Evolutionary conservation across 2,797 vertebrate species (phyloP), one percentile per base, ranked within the genome.

Genomic region (Poecile montanus): DNA sequence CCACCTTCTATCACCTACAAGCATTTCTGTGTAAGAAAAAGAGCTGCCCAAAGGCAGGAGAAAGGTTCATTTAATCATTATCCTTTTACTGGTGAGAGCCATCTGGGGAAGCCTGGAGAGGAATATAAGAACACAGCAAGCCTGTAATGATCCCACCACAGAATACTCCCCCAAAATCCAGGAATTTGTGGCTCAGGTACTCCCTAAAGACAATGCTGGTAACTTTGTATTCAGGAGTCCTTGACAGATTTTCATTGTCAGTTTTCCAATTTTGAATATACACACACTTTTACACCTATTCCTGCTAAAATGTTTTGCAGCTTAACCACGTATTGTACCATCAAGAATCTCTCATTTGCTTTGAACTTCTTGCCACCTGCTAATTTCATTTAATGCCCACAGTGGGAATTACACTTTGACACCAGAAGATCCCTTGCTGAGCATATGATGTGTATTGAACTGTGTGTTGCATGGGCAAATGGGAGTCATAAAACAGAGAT

Each of bases 371-470:
- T 70, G 27, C 73, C 66, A 78, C 85, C 66, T 81, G 51, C 62
- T 88, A 78, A 95, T 91, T 93, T 84, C n/a, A 30, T 86, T 74
- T 78, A 89, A 91, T 90, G 44, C 40, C 54, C 51, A 58, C 47
- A 70, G 44, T 84, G 51, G 54, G 36, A 90, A 60, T 75, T 78
- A 26, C 11, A 42, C 66, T 94, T 88, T 57, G 88, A 93, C 54
- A 81, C 70, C 40, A 44, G 73, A 67, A 30, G 71, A 62, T 88
- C 20, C 51, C 44, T 72, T 65, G 54, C 76, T 88, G 40, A 92
- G 45, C 47, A 29, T 45, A 47, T 38, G 72, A 13, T 51, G 18
- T 9, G 25, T 75, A 50, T 54, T 68, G 70, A 78, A 87, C 88
- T 68, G 74, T 84, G 70, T 75, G 51, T 54, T 89, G 30, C 62